A percentile compares a stretch with the other conserved stretches of the same genome.
Evolutionary conservation across 2,888 invertebrate genomes (phyloP).

Genomic region (Tipula unca): DNA sequence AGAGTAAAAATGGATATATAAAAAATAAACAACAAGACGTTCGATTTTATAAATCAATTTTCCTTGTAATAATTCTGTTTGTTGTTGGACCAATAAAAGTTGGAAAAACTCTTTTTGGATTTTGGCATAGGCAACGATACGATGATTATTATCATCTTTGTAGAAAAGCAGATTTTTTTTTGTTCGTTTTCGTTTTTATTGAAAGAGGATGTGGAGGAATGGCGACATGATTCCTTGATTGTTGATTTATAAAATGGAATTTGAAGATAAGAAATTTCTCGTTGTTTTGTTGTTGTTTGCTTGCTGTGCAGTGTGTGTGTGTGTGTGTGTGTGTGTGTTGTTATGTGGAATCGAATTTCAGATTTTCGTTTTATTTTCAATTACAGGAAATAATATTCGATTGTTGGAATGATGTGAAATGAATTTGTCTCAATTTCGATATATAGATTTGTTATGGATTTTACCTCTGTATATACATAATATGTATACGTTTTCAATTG

Average conservation of each 20-base stretch:
- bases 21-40: background rate
- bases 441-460: background rate
- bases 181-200: background rate
- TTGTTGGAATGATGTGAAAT: background rate
- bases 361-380: background rate
- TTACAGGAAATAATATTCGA: background rate
- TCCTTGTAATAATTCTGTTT: background rate
- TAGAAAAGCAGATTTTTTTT: background rate
- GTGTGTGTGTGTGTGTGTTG: background rate
- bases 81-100: background rate
- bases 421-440: background rate
- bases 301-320: background rate
- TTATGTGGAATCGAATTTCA: background rate
- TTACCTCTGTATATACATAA: background rate
- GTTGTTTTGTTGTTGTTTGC: background rate
- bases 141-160: background rate
- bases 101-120: background rate
- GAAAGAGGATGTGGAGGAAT: background rate
- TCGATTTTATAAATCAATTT: background rate
- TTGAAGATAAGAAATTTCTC: background rate
- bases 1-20: background rate
- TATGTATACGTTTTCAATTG: background rate
- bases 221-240: conserved; percentile 14
- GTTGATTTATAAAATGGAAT: background rate
- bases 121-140: background rate